phyloP scores from a whole-genome alignment of 2,888 invertebrate genomes.

The Tetrapedia diversipes region DNA sequence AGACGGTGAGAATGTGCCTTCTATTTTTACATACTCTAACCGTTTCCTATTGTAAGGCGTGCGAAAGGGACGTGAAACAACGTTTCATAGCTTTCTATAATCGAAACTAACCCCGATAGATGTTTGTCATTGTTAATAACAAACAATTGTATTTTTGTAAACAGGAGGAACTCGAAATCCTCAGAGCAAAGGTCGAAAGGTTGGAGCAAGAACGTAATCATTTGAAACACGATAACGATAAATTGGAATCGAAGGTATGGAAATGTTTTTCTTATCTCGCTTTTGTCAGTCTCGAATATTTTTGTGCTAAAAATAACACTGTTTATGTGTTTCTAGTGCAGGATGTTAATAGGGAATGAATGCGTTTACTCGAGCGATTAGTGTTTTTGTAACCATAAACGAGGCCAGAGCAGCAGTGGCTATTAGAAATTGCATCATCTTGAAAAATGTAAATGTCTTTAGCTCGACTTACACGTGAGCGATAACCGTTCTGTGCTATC shows the following conservation, averaged over 20 bases:
- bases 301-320: neutral
- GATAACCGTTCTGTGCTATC: no score
- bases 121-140: neutral
- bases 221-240: constrained; percentile 94
- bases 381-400: no score
- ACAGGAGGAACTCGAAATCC: constrained; percentile 93
- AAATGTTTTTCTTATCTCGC: neutral
- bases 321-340: no score
- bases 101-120: no score
- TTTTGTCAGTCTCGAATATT: neutral
- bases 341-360: no score
- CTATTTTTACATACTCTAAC: constrained; percentile 8
- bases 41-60: neutral
- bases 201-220: constrained; percentile 93
- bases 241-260: constrained; percentile 95
- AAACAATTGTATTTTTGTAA: neutral
- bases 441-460: no score
- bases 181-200: constrained; percentile 93
- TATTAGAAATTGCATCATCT: no score
- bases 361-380: no score
- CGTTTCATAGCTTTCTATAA: neutral
- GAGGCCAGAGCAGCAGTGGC: no score
- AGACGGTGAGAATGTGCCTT: constrained; percentile 87
- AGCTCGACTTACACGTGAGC: no score
- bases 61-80: neutral